These are phyloP conservation scores for Sylvilagus floridanus DNA, from an alignment of 2,797 vertebrate genomes.

Conservation along the genomic window DNA sequence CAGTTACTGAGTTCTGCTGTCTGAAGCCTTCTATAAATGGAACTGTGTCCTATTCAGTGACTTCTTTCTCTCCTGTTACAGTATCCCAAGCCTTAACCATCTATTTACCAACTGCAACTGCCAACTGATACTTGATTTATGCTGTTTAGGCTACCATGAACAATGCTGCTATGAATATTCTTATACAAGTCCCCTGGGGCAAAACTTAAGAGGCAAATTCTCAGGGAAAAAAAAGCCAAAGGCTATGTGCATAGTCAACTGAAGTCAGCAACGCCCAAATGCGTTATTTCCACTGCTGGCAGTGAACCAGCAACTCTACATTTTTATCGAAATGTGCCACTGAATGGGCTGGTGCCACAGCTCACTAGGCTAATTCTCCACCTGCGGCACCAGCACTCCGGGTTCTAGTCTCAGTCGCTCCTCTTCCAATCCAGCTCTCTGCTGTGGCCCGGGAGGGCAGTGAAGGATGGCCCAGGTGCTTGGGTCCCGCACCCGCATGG, in stretches of 20 bases:
- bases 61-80: neutral
- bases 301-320: neutral
- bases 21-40: neutral
- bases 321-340: neutral
- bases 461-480: too few species aligned
- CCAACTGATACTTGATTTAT: neutral
- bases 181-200: neutral
- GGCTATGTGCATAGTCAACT: neutral
- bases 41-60: neutral
- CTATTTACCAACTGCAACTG: neutral
- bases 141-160: neutral
- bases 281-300: neutral
- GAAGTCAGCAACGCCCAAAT: neutral
- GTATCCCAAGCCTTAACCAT: neutral
- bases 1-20: neutral
- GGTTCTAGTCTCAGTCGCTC: too few species aligned
- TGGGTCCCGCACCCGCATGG: too few species aligned
- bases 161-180: neutral
- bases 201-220: neutral
- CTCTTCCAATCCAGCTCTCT: too few species aligned
- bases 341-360: neutral
- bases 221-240: slow-evolving; percentile 22
- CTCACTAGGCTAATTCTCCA: too few species aligned
- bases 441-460: too few species aligned
- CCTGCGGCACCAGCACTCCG: too few species aligned